phyloP scores from a whole-genome alignment of 2,797 vertebrate species.

The Centropyge bicolor region DNA sequence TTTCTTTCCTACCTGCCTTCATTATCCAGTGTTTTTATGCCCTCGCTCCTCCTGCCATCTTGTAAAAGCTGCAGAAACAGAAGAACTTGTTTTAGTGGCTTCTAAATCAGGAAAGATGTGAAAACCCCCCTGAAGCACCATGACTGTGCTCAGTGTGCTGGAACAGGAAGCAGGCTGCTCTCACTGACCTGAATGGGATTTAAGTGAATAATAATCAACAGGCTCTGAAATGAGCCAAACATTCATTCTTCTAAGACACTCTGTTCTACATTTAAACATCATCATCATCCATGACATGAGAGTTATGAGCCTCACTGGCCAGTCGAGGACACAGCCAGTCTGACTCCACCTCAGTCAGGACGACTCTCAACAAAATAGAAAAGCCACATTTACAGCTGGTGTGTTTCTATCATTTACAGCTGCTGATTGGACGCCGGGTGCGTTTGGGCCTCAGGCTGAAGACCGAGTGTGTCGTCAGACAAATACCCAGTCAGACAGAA shows the following conservation, averaged over 20 bases:
- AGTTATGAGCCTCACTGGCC: neutral
- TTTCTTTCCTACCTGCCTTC: neutral
- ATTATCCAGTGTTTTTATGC: neutral
- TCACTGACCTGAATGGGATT: neutral
- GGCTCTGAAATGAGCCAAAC: neutral
- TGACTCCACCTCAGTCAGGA: constrained; percentile 1
- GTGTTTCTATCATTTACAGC: constrained; percentile 37
- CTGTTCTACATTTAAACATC: neutral
- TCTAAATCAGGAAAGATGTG: neutral
- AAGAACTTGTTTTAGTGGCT: neutral
- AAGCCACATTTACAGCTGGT: constrained; percentile 8
- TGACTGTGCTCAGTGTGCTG: neutral
- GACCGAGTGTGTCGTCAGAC: neutral
- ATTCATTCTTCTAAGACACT: neutral
- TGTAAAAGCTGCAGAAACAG: neutral
- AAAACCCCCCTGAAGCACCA: neutral
- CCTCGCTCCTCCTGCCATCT: neutral
- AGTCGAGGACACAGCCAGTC: neutral
- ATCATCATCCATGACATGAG: neutral
- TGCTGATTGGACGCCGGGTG: neutral
- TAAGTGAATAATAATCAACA: neutral
- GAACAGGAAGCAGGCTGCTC: neutral
- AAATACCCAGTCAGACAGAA: constrained; percentile 5
- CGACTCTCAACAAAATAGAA: constrained; percentile 22
- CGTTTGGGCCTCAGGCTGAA: neutral